phyloP scores from a whole-genome alignment of 1,140 invertebrate genomes.

The Scaptodrosophila lebanonensis region DNA sequence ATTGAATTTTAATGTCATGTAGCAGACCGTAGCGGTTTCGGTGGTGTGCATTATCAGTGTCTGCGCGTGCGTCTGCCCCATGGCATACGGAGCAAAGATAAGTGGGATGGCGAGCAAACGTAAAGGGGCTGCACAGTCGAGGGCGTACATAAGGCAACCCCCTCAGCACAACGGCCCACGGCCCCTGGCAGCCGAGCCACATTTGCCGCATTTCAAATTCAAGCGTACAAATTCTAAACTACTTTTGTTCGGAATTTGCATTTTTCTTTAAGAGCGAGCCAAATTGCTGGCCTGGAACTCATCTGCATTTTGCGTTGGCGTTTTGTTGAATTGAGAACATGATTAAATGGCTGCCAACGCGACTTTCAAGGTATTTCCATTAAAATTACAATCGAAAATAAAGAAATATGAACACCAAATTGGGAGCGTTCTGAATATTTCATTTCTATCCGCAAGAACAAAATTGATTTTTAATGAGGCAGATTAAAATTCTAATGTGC shows the following conservation, averaged over 20 bases:
- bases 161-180: too few relatives aligned
- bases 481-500: too few relatives aligned
- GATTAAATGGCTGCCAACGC: conserved; percentile 55
- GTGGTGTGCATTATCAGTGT: too few relatives aligned
- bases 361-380: conserved; percentile 52
- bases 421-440: too few relatives aligned
- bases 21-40: conserved; percentile 6
- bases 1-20: conserved; percentile 68
- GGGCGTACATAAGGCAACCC: too few relatives aligned
- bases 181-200: conserved; percentile 51
- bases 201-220: neutral
- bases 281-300: conserved; percentile 40
- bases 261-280: conserved; percentile 31
- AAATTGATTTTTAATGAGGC: conserved; percentile 52
- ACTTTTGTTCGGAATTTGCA: conserved; percentile 61
- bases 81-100: too few relatives aligned
- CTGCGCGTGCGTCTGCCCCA: too few relatives aligned
- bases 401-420: too few relatives aligned
- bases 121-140: too few relatives aligned
- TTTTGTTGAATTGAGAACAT: conserved; percentile 41
- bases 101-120: too few relatives aligned
- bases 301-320: conserved; percentile 57
- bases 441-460: too few relatives aligned
- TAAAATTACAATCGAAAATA: conserved; percentile 41
- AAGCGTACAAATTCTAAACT: conserved; percentile 49